Evolutionary conservation across 2,888 invertebrate genomes (phyloP).

Genomic region (Fragum whitleyi): DNA sequence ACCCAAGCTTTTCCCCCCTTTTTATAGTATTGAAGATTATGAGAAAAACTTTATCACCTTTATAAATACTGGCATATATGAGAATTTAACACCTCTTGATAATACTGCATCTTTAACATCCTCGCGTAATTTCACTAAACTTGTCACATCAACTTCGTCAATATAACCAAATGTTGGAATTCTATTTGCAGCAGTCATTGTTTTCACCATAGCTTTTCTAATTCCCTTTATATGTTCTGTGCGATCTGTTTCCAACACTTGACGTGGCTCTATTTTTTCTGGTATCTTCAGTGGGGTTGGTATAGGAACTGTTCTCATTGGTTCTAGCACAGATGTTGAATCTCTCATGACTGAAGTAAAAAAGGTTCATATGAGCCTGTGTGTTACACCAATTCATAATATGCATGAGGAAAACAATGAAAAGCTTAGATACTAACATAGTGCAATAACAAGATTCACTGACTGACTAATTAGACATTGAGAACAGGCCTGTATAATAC

Average conservation of each 20-base stretch:
- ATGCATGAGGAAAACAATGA: no score
- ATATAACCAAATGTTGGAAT: conserved; percentile 95
- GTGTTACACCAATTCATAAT: no score
- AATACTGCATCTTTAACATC: conserved; percentile 88
- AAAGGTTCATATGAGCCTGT: no score
- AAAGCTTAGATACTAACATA: no score
- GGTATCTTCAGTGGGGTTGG: conserved; percentile 58
- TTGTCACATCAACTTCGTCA: conserved; percentile 95
- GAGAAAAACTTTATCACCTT: conserved; percentile 87
- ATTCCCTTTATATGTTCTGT: conserved; percentile 92
- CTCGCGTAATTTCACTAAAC: conserved; percentile 89
- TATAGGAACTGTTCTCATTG: neutral
- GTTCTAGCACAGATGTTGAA: conserved; percentile 25
- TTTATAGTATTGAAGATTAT: no score
- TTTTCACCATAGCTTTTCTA: conserved; percentile 96
- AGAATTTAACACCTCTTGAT: conserved; percentile 90
- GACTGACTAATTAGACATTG: no score
- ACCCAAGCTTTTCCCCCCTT: no score
- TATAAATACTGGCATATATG: conserved; percentile 97
- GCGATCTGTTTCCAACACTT: conserved; percentile 85
- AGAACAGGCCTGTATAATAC: no score
- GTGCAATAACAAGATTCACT: no score
- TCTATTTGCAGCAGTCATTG: conserved; percentile 94
- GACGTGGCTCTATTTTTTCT: conserved; percentile 44
- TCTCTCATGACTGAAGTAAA: neutral